Evolutionary conservation across 2,113 vertebrate species (phyloP).

Genomic region (Brienomyrus longianalis): DNA sequence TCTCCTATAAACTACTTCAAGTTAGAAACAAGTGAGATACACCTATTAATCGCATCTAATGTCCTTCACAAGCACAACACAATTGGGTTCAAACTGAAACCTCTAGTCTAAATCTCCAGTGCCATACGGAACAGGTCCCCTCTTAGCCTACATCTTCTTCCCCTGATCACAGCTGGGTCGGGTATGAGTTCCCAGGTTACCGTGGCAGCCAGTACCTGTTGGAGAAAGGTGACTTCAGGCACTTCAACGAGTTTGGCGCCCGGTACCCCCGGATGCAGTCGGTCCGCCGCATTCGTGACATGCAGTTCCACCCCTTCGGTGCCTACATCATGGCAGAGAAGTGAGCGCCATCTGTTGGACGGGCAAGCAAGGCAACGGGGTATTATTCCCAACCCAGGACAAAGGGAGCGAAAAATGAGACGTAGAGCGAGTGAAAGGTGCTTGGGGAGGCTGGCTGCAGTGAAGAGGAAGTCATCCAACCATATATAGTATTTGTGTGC

Average conservation of each 20-base stretch:
- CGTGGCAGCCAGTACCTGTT: slow-evolving; percentile 60
- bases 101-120: neutral
- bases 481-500: neutral
- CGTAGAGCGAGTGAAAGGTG: too few relatives aligned
- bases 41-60: neutral
- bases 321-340: slow-evolving; percentile 57
- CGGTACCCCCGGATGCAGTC: slow-evolving; percentile 60
- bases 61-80: neutral
- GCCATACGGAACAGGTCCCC: too few relatives aligned
- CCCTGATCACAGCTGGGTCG: slow-evolving; percentile 52
- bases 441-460: neutral
- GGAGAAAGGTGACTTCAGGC: slow-evolving; percentile 57
- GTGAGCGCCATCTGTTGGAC: slow-evolving; percentile 46
- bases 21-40: neutral
- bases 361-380: neutral
- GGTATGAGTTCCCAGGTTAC: slow-evolving; percentile 66
- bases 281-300: slow-evolving; percentile 55
- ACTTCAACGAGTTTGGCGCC: slow-evolving; percentile 60
- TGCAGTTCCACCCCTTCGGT: slow-evolving; percentile 59
- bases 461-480: neutral
- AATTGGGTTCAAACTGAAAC: neutral
- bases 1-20: neutral
- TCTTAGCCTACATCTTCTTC: neutral
- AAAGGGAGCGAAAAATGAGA: neutral
- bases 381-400: neutral